Base-by-base conservation (phyloP, 2,113 vertebrate species). In the Aptenodytes patagonicus region DNA sequence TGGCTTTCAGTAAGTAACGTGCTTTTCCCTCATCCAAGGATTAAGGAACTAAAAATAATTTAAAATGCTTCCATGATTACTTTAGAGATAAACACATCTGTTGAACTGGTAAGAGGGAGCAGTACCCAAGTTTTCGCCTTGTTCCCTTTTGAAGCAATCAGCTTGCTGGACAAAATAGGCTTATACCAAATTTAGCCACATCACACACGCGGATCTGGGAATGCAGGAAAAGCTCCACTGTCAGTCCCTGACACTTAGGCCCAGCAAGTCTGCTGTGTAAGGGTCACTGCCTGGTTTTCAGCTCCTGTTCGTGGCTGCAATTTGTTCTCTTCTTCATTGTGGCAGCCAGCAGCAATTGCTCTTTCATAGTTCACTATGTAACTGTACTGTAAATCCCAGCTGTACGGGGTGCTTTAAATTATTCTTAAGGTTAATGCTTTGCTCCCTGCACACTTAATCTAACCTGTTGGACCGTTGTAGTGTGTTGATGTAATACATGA, bases 31-130 rank as follows among this genome's bases (percentile, higher is more conserved):
- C 46, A 57, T 55, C 71, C 19, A 10, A 31, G 68, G 72, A 91
- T 89, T 95, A 95, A 89, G 71, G 73, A 83, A 60, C 92, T 77
- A 79, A 72, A 92, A 92, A 73, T 52, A 95, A 61, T 40, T 46
- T 49, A 7, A 80, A 89, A 83, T 31, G 42, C 58, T 89, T 75
- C 36, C 1, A 4, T 29, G 18, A 32, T 83, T 54, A 31, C 84
- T 85, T 54, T 42, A 40, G 49, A 58, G 60, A 82, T 55, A 93
- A 93, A 87, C 70, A 81, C 44, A 2, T 75, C 69, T 85, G 80
- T 61, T 51, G 31, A 51, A 38, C 29, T 52, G 34, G 20, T 34
- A 17, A 57, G 71, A 72, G 57, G 70, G 58, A 72, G 36, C 77
- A 29, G 81, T 9, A n/a, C 14, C 0, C 51, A 34, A 49, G 12